These are phyloP conservation scores for Brachionus paranguensis DNA, from an alignment of 1,140 invertebrate species.

Conservation along the genomic window DNA sequence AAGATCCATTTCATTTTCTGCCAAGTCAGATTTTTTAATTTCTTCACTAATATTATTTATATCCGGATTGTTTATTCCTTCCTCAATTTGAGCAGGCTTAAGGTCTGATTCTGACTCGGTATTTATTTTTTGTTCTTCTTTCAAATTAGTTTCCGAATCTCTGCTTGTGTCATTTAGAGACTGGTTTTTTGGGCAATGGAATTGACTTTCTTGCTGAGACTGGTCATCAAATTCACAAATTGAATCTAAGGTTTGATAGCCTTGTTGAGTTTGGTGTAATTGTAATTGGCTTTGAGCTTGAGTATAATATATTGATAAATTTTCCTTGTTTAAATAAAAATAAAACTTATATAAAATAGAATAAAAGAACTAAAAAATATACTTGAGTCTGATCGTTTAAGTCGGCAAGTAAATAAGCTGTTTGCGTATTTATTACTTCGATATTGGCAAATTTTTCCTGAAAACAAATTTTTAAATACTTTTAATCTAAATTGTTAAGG, in stretches of 20 bases:
- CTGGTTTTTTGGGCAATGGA: too few species aligned
- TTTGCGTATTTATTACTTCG: conserved; percentile 34
- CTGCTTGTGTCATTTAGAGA: background rate
- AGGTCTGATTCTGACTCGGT: background rate
- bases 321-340: background rate
- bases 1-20: background rate
- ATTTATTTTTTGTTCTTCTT: background rate
- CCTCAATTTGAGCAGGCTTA: background rate
- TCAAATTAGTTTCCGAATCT: background rate
- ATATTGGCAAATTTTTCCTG: conserved; percentile 27
- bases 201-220: background rate
- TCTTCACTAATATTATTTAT: background rate
- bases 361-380: background rate
- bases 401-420: conserved; percentile 22
- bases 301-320: conserved; percentile 34
- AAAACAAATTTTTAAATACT: background rate
- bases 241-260: background rate
- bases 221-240: background rate
- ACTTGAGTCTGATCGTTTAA: conserved; percentile 38
- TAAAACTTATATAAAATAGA: background rate
- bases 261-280: background rate
- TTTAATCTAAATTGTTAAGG: background rate
- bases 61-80: background rate
- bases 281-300: background rate
- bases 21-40: background rate